phyloP scores from a whole-genome alignment of 2,888 invertebrate species.

The Rapana venosa region DNA sequence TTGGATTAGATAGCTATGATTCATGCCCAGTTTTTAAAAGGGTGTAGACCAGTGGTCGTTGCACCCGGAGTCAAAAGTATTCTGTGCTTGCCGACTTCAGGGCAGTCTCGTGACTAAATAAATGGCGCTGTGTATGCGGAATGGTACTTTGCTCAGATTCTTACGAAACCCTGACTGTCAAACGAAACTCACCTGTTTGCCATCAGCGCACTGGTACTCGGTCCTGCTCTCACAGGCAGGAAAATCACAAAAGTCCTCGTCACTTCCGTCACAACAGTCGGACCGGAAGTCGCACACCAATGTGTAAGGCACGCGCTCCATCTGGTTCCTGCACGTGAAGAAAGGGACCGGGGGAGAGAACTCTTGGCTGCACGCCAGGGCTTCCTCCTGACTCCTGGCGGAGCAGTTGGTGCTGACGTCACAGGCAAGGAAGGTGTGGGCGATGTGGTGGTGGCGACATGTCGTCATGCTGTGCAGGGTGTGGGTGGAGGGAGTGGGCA shows the following conservation, averaged over 20 bases:
- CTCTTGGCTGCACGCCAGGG: background rate
- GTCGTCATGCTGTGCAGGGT: background rate
- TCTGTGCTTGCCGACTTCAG: too few species aligned
- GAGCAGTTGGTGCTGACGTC: background rate
- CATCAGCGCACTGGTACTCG: background rate
- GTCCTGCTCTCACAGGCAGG: background rate
- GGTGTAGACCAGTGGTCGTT: too few species aligned
- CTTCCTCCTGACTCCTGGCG: background rate
- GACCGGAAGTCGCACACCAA: conserved; percentile 23
- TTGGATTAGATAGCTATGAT: too few species aligned
- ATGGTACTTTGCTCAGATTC: too few species aligned
- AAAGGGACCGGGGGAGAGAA: background rate
- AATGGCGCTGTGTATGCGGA: too few species aligned
- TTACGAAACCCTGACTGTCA: background rate
- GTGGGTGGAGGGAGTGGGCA: background rate
- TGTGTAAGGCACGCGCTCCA: conserved; percentile 3
- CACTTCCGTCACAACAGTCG: conserved; percentile 29
- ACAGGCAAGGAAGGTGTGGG: conserved; percentile 23
- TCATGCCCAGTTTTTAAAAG: too few species aligned
- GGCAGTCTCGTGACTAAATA: too few species aligned
- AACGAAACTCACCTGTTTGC: background rate
- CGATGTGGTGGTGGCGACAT: background rate
- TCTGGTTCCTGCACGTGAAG: conserved; percentile 23
- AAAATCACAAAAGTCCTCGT: conserved; percentile 32
- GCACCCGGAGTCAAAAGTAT: too few species aligned